A percentile compares a stretch with the other conserved stretches of the same genome.
Evolutionary conservation across 2,888 invertebrate genomes (phyloP).

Genomic region (Aporophyla lueneburgensis): DNA sequence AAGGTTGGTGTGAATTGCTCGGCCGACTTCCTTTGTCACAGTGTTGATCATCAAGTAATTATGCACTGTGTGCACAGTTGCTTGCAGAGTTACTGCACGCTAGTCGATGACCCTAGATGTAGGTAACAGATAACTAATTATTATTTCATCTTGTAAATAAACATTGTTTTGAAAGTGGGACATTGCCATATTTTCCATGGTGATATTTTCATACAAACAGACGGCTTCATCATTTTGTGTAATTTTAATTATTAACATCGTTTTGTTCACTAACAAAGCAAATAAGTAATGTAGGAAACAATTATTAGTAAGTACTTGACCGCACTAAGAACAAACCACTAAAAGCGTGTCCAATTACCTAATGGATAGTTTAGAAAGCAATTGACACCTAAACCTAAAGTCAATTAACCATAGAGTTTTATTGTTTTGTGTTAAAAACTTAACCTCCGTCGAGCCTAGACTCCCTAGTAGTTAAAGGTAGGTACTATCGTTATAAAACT

Average conservation of each 20-base stretch:
- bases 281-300: neutral
- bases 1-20: constrained; percentile 55
- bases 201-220: neutral
- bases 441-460: neutral
- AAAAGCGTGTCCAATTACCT: constrained; percentile 29
- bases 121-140: constrained; percentile 36
- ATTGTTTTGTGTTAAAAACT: constrained; percentile 13
- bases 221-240: neutral
- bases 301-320: constrained; percentile 10
- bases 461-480: neutral
- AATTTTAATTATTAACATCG: constrained; percentile 1
- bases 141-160: constrained; percentile 32
- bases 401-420: constrained; percentile 23
- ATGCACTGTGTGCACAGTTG: constrained; percentile 50
- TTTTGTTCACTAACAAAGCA: constrained; percentile 14
- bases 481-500: neutral
- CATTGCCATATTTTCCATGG: constrained; percentile 10
- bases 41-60: constrained; percentile 58
- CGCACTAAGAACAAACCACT: constrained; percentile 40
- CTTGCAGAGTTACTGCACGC: constrained; percentile 51
- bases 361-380: constrained; percentile 27
- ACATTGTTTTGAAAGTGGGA: constrained; percentile 26
- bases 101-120: constrained; percentile 65
- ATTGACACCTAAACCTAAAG: constrained; percentile 49
- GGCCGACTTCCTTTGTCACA: constrained; percentile 58